Conservation (phyloP, 64 coral and sea anemone species). For the Montipora cactus region DNA sequence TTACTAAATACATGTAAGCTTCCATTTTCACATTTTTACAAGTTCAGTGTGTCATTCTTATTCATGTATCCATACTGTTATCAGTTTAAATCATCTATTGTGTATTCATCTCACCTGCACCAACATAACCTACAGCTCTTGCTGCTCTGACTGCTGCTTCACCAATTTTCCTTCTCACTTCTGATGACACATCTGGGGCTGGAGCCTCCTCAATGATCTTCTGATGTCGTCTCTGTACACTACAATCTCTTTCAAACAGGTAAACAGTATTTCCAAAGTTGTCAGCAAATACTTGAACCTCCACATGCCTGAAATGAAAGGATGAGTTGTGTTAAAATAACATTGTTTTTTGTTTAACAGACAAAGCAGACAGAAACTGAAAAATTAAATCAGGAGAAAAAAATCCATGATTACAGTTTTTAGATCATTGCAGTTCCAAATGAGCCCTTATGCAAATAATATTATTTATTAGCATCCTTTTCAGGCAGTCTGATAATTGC, state of each 20-base stretch:
- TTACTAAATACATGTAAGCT: too few relatives aligned
- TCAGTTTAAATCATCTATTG: too few relatives aligned
- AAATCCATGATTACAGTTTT: too few relatives aligned
- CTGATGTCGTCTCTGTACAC: conserved; percentile 96
- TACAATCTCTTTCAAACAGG: conserved; percentile 98
- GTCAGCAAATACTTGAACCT: conserved; percentile 98
- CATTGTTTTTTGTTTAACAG: too few relatives aligned
- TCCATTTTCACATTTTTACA: too few relatives aligned
- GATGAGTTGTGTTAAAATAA: neutral
- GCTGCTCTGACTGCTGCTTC: conserved; percentile 97
- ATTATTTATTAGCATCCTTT: too few relatives aligned
- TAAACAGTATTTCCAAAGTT: conserved; percentile 92
- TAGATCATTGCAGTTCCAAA: too few relatives aligned
- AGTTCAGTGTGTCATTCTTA: neutral
- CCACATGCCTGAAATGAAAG: conserved; percentile 79
- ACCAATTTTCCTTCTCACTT: conserved; percentile 82
- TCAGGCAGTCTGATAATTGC: too few relatives aligned
- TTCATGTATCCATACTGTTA: neutral
- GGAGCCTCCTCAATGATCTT: conserved; percentile 99
- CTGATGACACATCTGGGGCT: conserved; percentile 89
- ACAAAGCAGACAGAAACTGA: too few relatives aligned
- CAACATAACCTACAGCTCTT: conserved; percentile 95
- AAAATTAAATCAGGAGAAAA: too few relatives aligned
- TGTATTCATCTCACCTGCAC: conserved; percentile 80
- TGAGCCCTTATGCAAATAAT: too few relatives aligned